These are phyloP conservation scores for Branchellion lobata DNA, from an alignment of 2,888 invertebrate species.

Conservation along the genomic window DNA sequence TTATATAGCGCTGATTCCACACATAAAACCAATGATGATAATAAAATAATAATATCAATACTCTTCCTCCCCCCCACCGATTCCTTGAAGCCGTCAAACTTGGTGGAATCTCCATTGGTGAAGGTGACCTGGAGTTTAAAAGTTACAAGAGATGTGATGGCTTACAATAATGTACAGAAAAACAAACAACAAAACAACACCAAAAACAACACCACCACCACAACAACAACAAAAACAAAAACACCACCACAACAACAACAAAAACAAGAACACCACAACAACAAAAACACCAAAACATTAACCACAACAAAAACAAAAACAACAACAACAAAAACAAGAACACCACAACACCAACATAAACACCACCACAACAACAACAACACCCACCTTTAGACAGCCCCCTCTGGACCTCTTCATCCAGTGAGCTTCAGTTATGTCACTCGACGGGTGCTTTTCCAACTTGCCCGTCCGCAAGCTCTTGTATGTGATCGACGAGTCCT, in stretches of 20 bases:
- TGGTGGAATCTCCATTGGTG: slow-evolving; percentile 78
- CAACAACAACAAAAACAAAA: too few species aligned
- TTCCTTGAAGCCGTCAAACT: slow-evolving; percentile 92
- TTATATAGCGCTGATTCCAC: not conserved
- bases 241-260: too few species aligned
- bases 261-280: too few species aligned
- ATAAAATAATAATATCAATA: not conserved
- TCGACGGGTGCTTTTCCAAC: slow-evolving; percentile 80
- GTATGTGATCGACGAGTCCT: slow-evolving; percentile 84
- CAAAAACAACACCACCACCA: too few species aligned
- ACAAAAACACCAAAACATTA: too few species aligned
- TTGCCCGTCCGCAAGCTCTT: slow-evolving; percentile 95
- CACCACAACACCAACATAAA: too few species aligned
- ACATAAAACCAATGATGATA: too few species aligned
- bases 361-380: not conserved
- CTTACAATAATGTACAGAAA: too few species aligned
- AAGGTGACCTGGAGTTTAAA: not conserved
- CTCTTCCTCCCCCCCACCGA: slow-evolving; percentile 66
- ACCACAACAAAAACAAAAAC: too few species aligned
- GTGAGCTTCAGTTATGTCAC: slow-evolving; percentile 84
- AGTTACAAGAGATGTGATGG: not conserved
- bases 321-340: too few species aligned
- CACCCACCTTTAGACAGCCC: slow-evolving; percentile 79
- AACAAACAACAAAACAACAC: too few species aligned
- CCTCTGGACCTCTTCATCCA: slow-evolving; percentile 88